A percentile compares a stretch with the other conserved stretches of the same genome.
Conservation (phyloP, 2,797 vertebrate genomes). For the Peromyscus nudipes region DNA sequence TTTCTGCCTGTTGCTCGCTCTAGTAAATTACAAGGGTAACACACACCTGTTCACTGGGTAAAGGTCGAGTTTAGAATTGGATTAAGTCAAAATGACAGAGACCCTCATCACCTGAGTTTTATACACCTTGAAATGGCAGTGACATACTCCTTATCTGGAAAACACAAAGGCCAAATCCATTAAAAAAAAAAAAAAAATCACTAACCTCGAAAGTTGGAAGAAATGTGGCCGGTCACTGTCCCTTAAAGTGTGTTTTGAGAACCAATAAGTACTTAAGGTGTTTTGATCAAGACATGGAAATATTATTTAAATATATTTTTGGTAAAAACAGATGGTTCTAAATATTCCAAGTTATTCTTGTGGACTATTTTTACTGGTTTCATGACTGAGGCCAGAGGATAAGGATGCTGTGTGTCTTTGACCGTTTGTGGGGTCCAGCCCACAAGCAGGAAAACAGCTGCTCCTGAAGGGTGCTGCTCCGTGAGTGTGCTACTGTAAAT, state of each 20-base stretch:
- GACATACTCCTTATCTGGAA: slow-evolving; percentile 47
- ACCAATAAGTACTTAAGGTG: slow-evolving; percentile 11
- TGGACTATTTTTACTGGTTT: slow-evolving; percentile 40
- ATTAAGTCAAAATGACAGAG: slow-evolving; percentile 83
- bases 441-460: background rate
- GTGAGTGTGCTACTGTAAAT: slow-evolving; percentile 2
- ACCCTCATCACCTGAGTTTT: slow-evolving; percentile 76
- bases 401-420: slow-evolving; percentile 40
- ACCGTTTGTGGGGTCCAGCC: background rate
- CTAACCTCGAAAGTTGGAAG: slow-evolving; percentile 65
- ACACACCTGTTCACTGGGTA: slow-evolving; percentile 82
- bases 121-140: slow-evolving; percentile 72
- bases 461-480: background rate
- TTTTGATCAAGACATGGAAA: slow-evolving; percentile 37
- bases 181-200: slow-evolving; percentile 54
- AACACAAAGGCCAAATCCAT: slow-evolving; percentile 68
- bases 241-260: slow-evolving; percentile 57
- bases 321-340: background rate
- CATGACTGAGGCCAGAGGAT: background rate
- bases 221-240: background rate
- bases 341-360: slow-evolving; percentile 44
- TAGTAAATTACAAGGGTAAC: slow-evolving; percentile 60
- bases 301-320: slow-evolving; percentile 51
- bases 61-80: slow-evolving; percentile 82
- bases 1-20: slow-evolving; percentile 64